Percentiles rank a stretch among this genome's conserved stretches.
Evolutionary conservation across 2,113 vertebrate species (phyloP).

Genomic region (Hirundichthys speculiger): DNA sequence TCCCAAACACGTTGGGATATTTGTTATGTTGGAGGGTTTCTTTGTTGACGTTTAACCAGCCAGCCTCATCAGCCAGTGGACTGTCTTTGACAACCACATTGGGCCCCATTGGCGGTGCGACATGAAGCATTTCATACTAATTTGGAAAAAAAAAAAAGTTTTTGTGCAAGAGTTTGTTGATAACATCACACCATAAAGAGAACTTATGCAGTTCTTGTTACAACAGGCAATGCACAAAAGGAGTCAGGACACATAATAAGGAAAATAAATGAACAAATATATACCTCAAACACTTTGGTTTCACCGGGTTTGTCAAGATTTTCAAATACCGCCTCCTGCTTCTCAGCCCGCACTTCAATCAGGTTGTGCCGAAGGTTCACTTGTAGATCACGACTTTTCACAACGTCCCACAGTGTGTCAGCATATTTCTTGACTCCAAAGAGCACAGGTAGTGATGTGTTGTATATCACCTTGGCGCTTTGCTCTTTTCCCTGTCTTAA

Average conservation of each 20-base stretch:
- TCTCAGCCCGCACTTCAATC: constrained; percentile 91
- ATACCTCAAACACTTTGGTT: constrained; percentile 87
- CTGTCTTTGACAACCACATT: constrained; percentile 85
- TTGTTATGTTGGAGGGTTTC: constrained; percentile 90
- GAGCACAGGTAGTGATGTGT: constrained; percentile 90
- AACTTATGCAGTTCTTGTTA: background rate
- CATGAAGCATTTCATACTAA: constrained; percentile 98
- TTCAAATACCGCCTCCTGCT: constrained; percentile 93
- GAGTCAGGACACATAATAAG: too few species aligned
- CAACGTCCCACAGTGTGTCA: constrained; percentile 86
- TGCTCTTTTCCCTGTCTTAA: constrained; percentile 86
- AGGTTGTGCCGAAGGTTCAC: constrained; percentile 91
- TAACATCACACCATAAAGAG: background rate
- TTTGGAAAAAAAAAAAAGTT: background rate
- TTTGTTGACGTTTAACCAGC: constrained; percentile 93
- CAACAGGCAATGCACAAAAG: too few species aligned
- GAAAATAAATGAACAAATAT: too few species aligned
- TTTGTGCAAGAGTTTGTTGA: too few species aligned
- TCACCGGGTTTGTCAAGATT: constrained; percentile 90
- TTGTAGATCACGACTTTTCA: constrained; percentile 82
- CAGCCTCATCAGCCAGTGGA: constrained; percentile 80
- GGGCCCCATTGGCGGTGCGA: constrained; percentile 96
- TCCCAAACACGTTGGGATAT: constrained; percentile 94
- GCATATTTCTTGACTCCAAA: constrained; percentile 97
- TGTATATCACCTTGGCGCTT: constrained; percentile 93